phyloP scores from a whole-genome alignment of 64 coral and sea anemone species.

The Actinia tenebrosa region DNA sequence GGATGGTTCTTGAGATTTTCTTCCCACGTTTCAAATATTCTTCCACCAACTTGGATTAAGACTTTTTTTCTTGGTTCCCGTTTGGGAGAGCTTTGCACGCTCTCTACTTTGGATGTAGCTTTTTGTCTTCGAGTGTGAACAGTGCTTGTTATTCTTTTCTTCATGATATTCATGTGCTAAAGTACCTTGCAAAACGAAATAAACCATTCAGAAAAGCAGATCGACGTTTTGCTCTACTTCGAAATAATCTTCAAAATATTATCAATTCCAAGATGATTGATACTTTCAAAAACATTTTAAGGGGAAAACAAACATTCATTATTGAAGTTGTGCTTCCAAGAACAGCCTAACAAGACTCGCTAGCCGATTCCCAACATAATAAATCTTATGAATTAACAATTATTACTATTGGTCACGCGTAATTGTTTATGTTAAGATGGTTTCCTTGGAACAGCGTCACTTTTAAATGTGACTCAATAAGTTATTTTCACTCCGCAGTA shows the following conservation, averaged over 20 bases:
- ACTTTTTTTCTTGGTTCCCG: constrained; percentile 32
- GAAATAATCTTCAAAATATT: not conserved
- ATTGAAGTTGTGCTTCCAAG: not conserved
- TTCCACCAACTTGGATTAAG: constrained; percentile 67
- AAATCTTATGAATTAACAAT: not conserved
- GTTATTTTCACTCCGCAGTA: no score
- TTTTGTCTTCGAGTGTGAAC: not conserved
- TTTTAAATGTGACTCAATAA: not conserved
- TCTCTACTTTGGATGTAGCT: not conserved
- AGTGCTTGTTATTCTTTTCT: not conserved
- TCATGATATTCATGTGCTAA: not conserved
- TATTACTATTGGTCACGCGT: not conserved
- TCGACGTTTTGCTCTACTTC: not conserved
- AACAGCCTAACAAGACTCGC: not conserved
- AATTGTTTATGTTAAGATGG: not conserved
- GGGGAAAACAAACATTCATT: not conserved
- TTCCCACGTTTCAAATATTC: constrained; percentile 83
- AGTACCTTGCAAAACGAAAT: not conserved
- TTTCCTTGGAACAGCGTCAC: not conserved
- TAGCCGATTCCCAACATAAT: not conserved
- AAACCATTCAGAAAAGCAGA: not conserved
- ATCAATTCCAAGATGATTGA: not conserved
- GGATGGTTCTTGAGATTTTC: constrained; percentile 69
- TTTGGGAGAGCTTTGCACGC: not conserved
- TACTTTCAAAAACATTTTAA: not conserved